Evolutionary conservation across 2,797 vertebrate genomes (phyloP), one percentile per base, ranked within the genome.

Genomic region (Phrynocephalus forsythii): DNA sequence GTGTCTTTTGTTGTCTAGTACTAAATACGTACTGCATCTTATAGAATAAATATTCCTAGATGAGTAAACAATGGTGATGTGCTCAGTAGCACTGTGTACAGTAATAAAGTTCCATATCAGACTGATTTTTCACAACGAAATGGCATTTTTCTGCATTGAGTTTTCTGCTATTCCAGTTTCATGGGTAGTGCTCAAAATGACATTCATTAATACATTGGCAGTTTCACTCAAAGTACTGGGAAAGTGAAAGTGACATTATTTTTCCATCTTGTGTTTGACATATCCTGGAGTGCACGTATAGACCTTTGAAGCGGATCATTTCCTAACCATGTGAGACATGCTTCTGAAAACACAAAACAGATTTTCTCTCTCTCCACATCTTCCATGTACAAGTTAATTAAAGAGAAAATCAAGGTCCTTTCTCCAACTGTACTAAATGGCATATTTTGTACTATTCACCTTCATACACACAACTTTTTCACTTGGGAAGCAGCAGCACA

Each of bases 121-220:
- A 86, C 0, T 86, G 88, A 90, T 86, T 92, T 87, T 79, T 1
- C 75, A 82, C 66, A 89, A 68, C 52, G 8, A 78, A 94, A 30
- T 20, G 24, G 60, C 85, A 78, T 87, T 84, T 69, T 68, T 50
- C 60, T 88, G 84, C 1, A 44, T 38, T 13, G 82, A 88, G 50
- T 88, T 84, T 69, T 52, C 84, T 60, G 8, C 86, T 80, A 86
- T 83, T 89, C 20, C 86, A 85, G 33, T 85, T 87, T 88, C 78
- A 50, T 2, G 86, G 67, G 6, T 91, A 91, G 84, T 86, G 78
- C 86, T 89, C 52, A 90, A 82, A 90, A 83, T 88, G 86, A 89
- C 83, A 83, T 89, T 87, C 66, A 83, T 87, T 89, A 91, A 90
- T 92, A 86, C 91, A 88, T 91, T 91, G 91, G 90, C 90, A 91